Percentiles rank a stretch among this genome's conserved stretches.
phyloP scores from a whole-genome alignment of 2,113 vertebrate species.

The Muntiacus muntjak region DNA sequence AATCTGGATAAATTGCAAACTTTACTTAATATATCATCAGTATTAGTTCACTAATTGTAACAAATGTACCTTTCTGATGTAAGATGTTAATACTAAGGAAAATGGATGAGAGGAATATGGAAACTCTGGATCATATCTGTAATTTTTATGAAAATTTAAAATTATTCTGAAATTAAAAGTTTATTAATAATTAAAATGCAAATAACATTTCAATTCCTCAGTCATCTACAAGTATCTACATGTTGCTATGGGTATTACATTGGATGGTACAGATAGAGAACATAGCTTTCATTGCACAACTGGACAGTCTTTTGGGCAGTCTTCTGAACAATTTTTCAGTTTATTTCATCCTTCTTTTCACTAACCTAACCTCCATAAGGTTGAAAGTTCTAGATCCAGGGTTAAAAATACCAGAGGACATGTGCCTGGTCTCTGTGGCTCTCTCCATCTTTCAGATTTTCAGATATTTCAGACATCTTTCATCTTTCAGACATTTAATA shows the following conservation, averaged over 20 bases:
- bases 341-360: not conserved
- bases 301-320: not conserved
- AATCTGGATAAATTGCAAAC: not conserved
- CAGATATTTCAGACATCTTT: too few relatives aligned
- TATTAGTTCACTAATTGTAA: not conserved
- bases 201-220: not conserved
- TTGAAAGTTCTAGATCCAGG: not conserved
- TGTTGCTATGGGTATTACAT: not conserved
- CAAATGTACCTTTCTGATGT: not conserved
- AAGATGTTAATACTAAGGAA: not conserved
- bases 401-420: not conserved
- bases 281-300: not conserved
- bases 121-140: not conserved
- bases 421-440: not conserved
- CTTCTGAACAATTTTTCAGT: not conserved
- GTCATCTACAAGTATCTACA: not conserved
- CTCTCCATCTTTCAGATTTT: not conserved
- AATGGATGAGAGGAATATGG: not conserved
- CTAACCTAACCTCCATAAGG: not conserved
- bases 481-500: not conserved
- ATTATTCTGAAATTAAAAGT: not conserved
- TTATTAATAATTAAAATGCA: not conserved
- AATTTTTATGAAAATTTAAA: not conserved
- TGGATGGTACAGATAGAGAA: not conserved
- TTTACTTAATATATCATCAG: not conserved